Conservation (phyloP, 2,113 vertebrate genomes). For the Promerops cafer region DNA sequence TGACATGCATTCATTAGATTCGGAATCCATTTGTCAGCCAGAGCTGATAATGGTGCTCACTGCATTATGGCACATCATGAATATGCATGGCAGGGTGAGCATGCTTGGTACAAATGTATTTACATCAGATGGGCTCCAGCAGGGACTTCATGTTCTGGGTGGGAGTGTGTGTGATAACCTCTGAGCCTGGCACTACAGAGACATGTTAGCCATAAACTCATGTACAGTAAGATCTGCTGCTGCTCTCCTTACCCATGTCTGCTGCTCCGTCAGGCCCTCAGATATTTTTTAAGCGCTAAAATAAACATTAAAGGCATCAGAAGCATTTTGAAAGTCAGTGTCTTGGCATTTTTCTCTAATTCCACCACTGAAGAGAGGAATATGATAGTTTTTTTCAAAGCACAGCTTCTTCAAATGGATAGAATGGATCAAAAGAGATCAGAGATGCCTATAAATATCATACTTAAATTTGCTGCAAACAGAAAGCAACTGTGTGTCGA, state of each 20-base stretch:
- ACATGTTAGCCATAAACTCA: neutral
- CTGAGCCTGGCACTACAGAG: neutral
- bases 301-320: slow-evolving; percentile 3
- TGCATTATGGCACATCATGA: neutral
- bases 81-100: neutral
- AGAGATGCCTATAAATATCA: slow-evolving; percentile 14
- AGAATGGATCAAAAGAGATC: slow-evolving; percentile 36
- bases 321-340: neutral
- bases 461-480: neutral
- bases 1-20: neutral
- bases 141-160: neutral
- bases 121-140: neutral
- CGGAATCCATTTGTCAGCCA: slow-evolving; percentile 49
- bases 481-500: neutral
- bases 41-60: neutral
- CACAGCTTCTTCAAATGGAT: neutral
- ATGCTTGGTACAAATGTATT: neutral
- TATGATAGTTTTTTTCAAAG: neutral
- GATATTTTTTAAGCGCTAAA: neutral
- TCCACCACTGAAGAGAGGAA: neutral
- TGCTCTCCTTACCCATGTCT: neutral
- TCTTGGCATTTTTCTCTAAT: neutral
- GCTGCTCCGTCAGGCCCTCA: neutral
- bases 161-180: neutral
- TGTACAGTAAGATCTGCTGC: neutral